Conservation (phyloP, 2,797 vertebrate species). For the Karalla daura region DNA sequence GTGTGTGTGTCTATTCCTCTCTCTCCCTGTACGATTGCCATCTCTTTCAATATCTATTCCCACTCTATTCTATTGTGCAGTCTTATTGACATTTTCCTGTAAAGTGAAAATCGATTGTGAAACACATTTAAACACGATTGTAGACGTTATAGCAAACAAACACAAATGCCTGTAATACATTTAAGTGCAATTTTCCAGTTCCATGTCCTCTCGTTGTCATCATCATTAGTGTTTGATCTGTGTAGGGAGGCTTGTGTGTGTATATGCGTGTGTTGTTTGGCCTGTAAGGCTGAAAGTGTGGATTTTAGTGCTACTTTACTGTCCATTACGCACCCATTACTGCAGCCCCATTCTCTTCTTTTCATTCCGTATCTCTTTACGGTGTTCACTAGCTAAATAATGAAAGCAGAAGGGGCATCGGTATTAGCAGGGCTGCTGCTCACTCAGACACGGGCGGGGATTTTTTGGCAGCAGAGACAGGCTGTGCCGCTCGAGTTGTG, state of each 20-base stretch:
- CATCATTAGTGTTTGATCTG: conserved; percentile 28
- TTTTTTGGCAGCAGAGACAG: conserved; percentile 20
- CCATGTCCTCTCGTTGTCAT: conserved; percentile 4
- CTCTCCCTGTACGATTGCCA: background rate
- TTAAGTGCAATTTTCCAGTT: conserved; percentile 8
- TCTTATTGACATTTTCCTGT: conserved; percentile 30
- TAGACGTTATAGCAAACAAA: conserved; percentile 4
- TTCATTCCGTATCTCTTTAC: conserved; percentile 64
- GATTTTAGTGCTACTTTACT: conserved; percentile 68
- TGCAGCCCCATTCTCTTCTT: conserved; percentile 56
- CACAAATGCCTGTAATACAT: conserved; percentile 4
- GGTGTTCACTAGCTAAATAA: conserved; percentile 62
- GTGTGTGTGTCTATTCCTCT: background rate
- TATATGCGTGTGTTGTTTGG: conserved; percentile 28
- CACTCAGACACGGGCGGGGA: conserved; percentile 13
- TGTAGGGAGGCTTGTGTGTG: background rate
- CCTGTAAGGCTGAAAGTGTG: conserved; percentile 42
- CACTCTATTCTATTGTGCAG: conserved; percentile 8
- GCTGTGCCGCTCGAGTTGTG: background rate
- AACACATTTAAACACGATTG: conserved; percentile 6
- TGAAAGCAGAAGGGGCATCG: conserved; percentile 44
- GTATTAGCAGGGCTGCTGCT: conserved; percentile 7
- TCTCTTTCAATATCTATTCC: conserved; percentile 7
- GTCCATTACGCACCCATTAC: conserved; percentile 67
- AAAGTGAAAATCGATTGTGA: conserved; percentile 21